phyloP scores from a whole-genome alignment of 1,140 invertebrate genomes.

The Pentalonia nigronervosa region DNA sequence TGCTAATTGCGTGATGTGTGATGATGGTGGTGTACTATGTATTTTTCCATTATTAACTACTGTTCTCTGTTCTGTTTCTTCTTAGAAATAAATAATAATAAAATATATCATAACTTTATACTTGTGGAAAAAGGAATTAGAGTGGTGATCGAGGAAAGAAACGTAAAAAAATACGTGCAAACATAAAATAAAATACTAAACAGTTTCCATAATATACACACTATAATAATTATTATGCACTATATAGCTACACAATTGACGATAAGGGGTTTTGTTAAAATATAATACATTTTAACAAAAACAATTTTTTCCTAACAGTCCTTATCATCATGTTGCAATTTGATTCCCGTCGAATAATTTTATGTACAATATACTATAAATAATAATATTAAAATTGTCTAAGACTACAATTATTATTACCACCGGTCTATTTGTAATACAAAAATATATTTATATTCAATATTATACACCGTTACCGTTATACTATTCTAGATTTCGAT shows the following conservation, averaged over 20 bases:
- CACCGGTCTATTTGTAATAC: neutral
- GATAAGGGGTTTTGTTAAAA: constrained; percentile 11
- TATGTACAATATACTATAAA: neutral
- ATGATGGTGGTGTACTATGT: neutral
- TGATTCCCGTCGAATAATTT: neutral
- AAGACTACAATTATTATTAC: neutral
- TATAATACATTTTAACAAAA: neutral
- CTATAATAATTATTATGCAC: neutral
- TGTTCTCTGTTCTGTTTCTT: neutral
- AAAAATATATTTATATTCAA: neutral
- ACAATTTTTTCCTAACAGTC: neutral
- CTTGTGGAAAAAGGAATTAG: neutral
- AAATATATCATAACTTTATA: too few relatives aligned
- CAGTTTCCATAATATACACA: neutral
- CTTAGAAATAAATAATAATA: neutral
- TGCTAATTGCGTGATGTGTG: neutral
- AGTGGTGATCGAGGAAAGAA: neutral
- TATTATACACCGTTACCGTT: neutral
- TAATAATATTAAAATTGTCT: neutral
- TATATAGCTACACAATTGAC: neutral
- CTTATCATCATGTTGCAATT: neutral
- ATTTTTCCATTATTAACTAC: neutral
- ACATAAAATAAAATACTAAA: neutral
- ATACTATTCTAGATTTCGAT: neutral
- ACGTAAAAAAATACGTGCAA: neutral